A percentile compares a stretch with the other conserved stretches of the same genome.
Evolutionary conservation across 1,140 invertebrate species (phyloP).

Genomic region (Zelostemma sp.): DNA sequence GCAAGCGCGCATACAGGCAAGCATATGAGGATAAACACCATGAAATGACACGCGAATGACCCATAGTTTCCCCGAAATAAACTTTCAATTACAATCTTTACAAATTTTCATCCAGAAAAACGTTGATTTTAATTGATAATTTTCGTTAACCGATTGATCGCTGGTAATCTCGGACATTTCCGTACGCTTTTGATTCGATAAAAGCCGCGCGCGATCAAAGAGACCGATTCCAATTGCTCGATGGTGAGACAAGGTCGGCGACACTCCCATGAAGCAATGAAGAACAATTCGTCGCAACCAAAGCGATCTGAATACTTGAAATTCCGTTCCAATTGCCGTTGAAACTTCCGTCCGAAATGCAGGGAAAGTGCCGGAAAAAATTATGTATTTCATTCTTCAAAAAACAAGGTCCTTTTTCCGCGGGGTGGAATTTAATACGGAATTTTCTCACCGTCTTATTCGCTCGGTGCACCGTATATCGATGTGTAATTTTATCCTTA

Average conservation of each 20-base stretch:
- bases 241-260: slow-evolving; percentile 4
- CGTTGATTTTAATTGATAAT: too few relatives aligned
- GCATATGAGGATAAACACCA: slow-evolving; percentile 9
- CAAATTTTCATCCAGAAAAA: too few relatives aligned
- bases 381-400: too few relatives aligned
- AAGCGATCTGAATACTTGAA: neutral
- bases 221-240: slow-evolving; percentile 19
- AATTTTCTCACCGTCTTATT: slow-evolving; percentile 16
- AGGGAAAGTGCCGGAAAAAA: too few relatives aligned
- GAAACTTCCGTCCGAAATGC: too few relatives aligned
- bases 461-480: slow-evolving; percentile 35
- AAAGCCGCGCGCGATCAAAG: slow-evolving; percentile 36
- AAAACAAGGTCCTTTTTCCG: neutral
- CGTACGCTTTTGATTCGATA: slow-evolving; percentile 34
- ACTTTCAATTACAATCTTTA: neutral
- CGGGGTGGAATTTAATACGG: too few relatives aligned
- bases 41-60: neutral
- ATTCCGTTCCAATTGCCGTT: too few relatives aligned
- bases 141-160: too few relatives aligned
- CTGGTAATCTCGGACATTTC: too few relatives aligned
- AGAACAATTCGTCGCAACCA: slow-evolving; percentile 15
- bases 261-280: slow-evolving; percentile 18
- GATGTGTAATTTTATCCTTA: slow-evolving; percentile 58
- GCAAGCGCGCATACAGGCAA: slow-evolving; percentile 28
- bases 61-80: slow-evolving; percentile 12